Conservation (phyloP, 2,888 invertebrate species). For the Eristalinus sepulchralis region DNA sequence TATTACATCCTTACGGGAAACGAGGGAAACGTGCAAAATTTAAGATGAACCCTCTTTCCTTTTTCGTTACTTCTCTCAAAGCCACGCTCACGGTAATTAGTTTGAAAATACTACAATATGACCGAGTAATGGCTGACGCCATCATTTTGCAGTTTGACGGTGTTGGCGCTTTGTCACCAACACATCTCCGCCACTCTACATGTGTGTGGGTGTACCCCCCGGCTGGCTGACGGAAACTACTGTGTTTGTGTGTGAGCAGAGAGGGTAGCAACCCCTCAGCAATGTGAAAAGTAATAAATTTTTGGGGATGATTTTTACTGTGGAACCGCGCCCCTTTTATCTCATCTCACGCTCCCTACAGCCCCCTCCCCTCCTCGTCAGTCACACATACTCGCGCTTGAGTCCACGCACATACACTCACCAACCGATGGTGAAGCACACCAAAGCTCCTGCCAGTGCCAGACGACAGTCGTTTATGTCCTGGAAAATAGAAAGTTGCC, state of each 20-base stretch:
- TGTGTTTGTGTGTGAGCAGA: not conserved
- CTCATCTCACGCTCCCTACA: not conserved
- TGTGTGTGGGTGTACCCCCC: constrained; percentile 4
- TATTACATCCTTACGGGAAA: not conserved
- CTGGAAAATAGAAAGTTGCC: constrained; percentile 15
- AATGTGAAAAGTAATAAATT: constrained; percentile 49
- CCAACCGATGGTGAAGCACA: not conserved
- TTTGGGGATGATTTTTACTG: constrained; percentile 68
- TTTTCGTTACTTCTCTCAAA: not conserved
- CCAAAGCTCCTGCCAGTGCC: constrained; percentile 3
- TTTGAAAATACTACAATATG: constrained; percentile 39
- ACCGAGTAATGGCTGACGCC: constrained; percentile 56
- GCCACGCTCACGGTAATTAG: constrained; percentile 30
- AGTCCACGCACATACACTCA: not conserved
- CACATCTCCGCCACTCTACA: constrained; percentile 20
- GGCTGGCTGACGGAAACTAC: not conserved
- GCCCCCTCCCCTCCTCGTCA: not conserved
- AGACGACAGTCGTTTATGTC: not conserved
- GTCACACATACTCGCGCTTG: not conserved
- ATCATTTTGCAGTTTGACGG: constrained; percentile 41
- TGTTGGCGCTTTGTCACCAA: constrained; percentile 5
- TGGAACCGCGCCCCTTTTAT: constrained; percentile 63
- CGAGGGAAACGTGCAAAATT: not conserved
- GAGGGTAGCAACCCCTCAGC: constrained; percentile 40
- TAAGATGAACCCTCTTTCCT: not conserved